Evolutionary conservation across 2,888 invertebrate species (phyloP).

Genomic region (Ormyrus thymus): DNA sequence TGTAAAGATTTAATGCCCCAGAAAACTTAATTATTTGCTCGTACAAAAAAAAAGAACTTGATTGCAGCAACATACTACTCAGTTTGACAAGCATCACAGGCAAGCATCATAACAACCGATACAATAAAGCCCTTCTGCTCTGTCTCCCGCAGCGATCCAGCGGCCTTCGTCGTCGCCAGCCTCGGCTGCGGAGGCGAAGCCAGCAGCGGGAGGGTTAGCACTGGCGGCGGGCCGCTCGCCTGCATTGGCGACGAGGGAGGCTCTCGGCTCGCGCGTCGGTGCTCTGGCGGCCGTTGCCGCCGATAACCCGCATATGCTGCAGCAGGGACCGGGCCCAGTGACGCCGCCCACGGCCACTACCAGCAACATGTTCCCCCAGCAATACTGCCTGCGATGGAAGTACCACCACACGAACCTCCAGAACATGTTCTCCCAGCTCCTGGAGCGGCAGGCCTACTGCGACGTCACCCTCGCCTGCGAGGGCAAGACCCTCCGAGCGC

Average conservation of each 20-base stretch:
- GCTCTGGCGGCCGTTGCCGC: constrained; percentile 34
- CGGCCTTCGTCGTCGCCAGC: constrained; percentile 8
- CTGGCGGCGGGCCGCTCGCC: constrained; percentile 40
- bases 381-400: constrained; percentile 94
- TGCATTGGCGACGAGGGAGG: neutral
- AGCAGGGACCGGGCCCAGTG: constrained; percentile 67
- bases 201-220: constrained; percentile 55
- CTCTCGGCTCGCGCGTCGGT: neutral
- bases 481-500: constrained; percentile 85
- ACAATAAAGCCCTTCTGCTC: too few relatives aligned
- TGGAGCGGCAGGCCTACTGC: constrained; percentile 92
- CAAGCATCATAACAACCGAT: too few relatives aligned
- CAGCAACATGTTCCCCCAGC: constrained; percentile 86
- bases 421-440: constrained; percentile 90
- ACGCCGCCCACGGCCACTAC: constrained; percentile 60
- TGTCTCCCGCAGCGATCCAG: too few relatives aligned
- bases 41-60: too few relatives aligned
- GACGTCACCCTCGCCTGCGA: constrained; percentile 93
- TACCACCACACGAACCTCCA: constrained; percentile 94
- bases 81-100: too few relatives aligned
- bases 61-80: too few relatives aligned
- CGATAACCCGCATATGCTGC: constrained; percentile 66
- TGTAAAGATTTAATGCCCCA: too few relatives aligned
- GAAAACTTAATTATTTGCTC: too few relatives aligned
- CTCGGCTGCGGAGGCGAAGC: constrained; percentile 33